Base-by-base conservation (phyloP, 2,888 invertebrate genomes). In the Dilophus febrilis region DNA sequence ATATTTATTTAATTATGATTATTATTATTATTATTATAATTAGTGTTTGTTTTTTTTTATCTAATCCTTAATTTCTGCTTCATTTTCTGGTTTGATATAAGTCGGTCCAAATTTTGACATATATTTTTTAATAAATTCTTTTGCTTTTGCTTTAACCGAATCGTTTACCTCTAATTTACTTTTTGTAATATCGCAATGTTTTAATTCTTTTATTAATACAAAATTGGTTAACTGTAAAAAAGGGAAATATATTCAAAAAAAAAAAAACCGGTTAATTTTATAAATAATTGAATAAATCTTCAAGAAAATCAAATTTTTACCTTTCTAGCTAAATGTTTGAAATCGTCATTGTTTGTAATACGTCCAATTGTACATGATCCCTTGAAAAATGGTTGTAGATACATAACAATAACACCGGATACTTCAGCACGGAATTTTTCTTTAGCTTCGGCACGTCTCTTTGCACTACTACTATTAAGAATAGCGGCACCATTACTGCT, bases 311-410 rank as follows among this genome's bases (percentile, higher is more conserved):
- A 36, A 37, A 28, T 13, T 40, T 38, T 53, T 61, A 87, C 87
- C 74, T 92, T 94, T 63, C 90, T 72, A 4, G 92, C 91, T 40
- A 94, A 69, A 65, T 91, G 88, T 58, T 92, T 92, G 61, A 94
- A 86, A 61, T 95, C 94, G 34, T 90, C 86, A 0, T 84, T 88
- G 53, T 74, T 81, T 3, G 78, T 78, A 50, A 97, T 94, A 49
- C 82, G 68, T 1, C 87, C 95, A 45, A 76, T 67, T 49, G 75
- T 75, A 53, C 92, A 95, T 47, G 81, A 83, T 1, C 79, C 73
- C 53, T 83, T 85, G 40, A 88, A 68, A 64, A 85, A 95, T 1
- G 86, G 86, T 87, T 64, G 88, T 42, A 95, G 71, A 53, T 83
- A 82, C 42, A 79, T 74, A 46, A 88, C 85, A 68, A 90, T 84